Conservation (phyloP, 2,888 invertebrate genomes). For the Ennomos fuscantarius region DNA sequence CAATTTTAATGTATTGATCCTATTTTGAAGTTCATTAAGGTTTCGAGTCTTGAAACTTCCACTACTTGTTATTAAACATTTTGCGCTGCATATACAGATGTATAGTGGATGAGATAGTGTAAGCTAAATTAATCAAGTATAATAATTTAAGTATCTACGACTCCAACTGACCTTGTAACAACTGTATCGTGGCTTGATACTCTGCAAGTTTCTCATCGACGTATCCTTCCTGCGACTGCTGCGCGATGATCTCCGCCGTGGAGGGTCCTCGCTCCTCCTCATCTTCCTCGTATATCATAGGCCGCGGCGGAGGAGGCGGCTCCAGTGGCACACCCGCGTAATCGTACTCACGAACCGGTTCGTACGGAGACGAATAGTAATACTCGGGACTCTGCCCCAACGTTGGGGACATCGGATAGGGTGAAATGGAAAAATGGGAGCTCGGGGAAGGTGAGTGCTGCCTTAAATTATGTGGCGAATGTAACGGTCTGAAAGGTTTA, state of each 20-base stretch:
- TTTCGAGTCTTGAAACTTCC: neutral
- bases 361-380: conserved; percentile 85
- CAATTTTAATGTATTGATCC: conserved; percentile 4
- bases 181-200: conserved; percentile 96
- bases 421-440: conserved; percentile 80
- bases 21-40: neutral
- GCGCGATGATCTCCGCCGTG: conserved; percentile 96
- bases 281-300: conserved; percentile 87
- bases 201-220: conserved; percentile 97
- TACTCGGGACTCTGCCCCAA: conserved; percentile 86
- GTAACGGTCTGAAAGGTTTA: conserved; percentile 78
- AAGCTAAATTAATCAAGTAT: too few species aligned
- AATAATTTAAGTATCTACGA: neutral
- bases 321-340: conserved; percentile 92
- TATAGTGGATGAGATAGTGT: too few species aligned
- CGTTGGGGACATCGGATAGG: conserved; percentile 83
- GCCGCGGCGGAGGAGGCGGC: conserved; percentile 90
- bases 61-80: too few species aligned
- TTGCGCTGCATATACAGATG: too few species aligned
- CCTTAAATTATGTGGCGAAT: conserved; percentile 74
- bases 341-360: conserved; percentile 86
- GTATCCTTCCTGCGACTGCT: conserved; percentile 97
- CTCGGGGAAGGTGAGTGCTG: conserved; percentile 80
- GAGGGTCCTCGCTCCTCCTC: conserved; percentile 91
- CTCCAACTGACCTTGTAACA: conserved; percentile 91